Evolutionary conservation across 2,888 invertebrate genomes (phyloP).

Genomic region (Mythimna albipuncta): DNA sequence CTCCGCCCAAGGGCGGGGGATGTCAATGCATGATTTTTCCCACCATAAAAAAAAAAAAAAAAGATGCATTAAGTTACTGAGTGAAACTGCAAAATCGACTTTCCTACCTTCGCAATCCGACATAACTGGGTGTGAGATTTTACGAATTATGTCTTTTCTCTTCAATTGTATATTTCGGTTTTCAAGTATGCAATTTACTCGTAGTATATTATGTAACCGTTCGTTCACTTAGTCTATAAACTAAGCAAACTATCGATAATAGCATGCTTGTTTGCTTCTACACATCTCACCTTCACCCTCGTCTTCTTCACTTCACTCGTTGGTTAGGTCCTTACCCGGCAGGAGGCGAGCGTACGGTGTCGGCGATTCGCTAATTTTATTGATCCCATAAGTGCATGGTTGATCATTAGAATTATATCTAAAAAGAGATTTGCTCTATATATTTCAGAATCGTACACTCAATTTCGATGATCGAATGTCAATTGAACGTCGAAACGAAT

Average conservation of each 20-base stretch:
- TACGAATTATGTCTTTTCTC: background rate
- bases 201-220: background rate
- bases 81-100: background rate
- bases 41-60: no score
- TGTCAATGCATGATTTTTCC: no score
- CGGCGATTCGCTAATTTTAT: background rate
- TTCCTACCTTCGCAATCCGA: background rate
- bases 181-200: background rate
- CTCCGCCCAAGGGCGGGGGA: no score
- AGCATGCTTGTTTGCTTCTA: background rate
- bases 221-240: background rate
- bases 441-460: conserved; percentile 7
- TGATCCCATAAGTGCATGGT: background rate
- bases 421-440: conserved; percentile 11
- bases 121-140: background rate
- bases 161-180: background rate
- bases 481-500: conserved; percentile 26
- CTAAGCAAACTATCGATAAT: background rate
- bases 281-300: background rate
- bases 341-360: no score
- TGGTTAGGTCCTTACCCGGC: background rate
- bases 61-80: background rate
- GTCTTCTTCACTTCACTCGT: no score
- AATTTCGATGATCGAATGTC: conserved; percentile 38
- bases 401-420: background rate